Percentiles rank a stretch among this genome's conserved stretches.
Conservation (phyloP, 2,888 invertebrate species). For the Spicauda simplicius region DNA sequence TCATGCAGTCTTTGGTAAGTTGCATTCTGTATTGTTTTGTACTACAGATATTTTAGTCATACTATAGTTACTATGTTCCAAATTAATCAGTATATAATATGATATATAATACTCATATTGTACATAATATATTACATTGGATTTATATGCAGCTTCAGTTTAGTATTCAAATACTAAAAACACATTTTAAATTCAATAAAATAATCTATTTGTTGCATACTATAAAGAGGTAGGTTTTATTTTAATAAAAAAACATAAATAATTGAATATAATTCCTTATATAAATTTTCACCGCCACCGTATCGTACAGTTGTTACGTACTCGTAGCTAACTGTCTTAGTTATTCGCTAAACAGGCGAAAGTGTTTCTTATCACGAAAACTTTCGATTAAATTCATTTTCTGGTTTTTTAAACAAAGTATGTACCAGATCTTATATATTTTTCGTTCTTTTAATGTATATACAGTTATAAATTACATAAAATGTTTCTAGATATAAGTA, state of each 20-base stretch:
- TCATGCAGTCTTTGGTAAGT: constrained; percentile 84
- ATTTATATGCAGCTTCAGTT: neutral
- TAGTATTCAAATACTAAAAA: too few species aligned
- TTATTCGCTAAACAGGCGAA: constrained; percentile 8
- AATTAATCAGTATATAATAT: neutral
- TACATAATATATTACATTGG: neutral
- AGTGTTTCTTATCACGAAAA: constrained; percentile 15
- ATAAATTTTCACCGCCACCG: neutral
- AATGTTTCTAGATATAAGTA: too few species aligned
- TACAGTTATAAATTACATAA: neutral
- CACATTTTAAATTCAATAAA: too few species aligned
- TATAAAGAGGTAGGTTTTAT: too few species aligned
- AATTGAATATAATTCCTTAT: neutral
- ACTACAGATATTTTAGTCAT: neutral
- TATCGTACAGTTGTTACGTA: neutral
- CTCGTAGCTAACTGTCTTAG: neutral
- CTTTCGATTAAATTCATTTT: neutral
- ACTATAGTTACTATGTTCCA: neutral
- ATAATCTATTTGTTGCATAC: too few species aligned
- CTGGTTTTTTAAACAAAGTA: neutral
- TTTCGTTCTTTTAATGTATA: neutral
- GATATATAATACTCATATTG: neutral
- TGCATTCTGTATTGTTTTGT: constrained; percentile 36
- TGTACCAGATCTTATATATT: neutral
- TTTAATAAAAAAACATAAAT: neutral